Base-by-base conservation (phyloP, 2,797 vertebrate genomes). In the Holocentrus rufus region DNA sequence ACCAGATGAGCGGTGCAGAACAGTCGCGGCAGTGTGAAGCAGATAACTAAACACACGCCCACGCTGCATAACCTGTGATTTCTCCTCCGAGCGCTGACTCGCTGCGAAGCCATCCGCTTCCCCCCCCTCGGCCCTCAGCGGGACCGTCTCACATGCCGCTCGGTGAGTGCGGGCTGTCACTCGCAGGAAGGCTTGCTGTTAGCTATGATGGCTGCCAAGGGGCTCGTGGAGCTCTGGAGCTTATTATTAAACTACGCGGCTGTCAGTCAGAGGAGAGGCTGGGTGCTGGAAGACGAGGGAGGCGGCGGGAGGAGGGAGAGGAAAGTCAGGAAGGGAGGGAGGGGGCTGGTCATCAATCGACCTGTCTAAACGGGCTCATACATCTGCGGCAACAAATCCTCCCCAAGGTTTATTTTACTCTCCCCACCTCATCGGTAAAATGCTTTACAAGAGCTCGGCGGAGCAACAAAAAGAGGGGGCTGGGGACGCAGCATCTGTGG, bases 341-440 rank as follows among this genome's bases (percentile, higher is more conserved):
- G 14, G 13, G 39, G 13, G 65, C 76, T n/a, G 22, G 42, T 5
- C 63, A 39, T 65, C 75, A 69, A 82, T 75, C 63, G 15, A 78
- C 36, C 65, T 54, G 70, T 60, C 69, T 52, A 27, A 20, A 67
- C 75, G 75, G 54, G 55, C 53, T 75, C 55, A 64, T 69, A 30
- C 59, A 76, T 69, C 58, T 27, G 30, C 5, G 14, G 60, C 15
- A 64, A 80, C 80, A 49, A 76, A 82, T 57, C 76, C 69, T 77
- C 77, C 81, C 65, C 0, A 7, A 76, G 73, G 63, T 84, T 84
- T 65, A 55, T 63, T 87, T 80, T 80, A 65, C 59, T 75, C 73
- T 50, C 68, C n/a, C 60, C 25, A n/a, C 20, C 13, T 42, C 47
- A 74, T 61, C 58, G 58, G 65, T 75, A 61, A 76, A 78, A 57